Conservation (phyloP, 2,797 vertebrate species). For the Chelon auratus region DNA sequence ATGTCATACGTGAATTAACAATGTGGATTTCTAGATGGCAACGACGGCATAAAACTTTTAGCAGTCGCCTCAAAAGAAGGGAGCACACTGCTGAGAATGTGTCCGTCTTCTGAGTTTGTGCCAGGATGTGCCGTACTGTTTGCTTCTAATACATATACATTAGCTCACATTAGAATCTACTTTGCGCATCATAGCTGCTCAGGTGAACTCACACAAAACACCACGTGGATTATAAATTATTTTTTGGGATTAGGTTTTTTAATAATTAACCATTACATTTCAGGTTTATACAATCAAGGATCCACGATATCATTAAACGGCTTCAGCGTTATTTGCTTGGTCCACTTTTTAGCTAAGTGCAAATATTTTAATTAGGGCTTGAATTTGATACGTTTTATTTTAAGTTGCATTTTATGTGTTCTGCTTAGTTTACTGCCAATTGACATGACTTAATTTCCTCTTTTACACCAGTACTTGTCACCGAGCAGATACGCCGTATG, state of each 20-base stretch:
- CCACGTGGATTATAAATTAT: constrained; percentile 4
- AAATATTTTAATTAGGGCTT: background rate
- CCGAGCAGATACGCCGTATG: constrained; percentile 23
- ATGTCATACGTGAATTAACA: constrained; percentile 55
- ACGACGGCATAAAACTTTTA: constrained; percentile 65
- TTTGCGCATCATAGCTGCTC: constrained; percentile 15
- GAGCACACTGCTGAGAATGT: constrained; percentile 25
- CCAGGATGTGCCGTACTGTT: constrained; percentile 4
- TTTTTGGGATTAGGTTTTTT: constrained; percentile 3
- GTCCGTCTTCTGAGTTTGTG: constrained; percentile 9
- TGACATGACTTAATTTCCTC: constrained; percentile 24
- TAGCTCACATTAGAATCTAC: constrained; percentile 5
- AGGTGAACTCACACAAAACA: constrained; percentile 1
- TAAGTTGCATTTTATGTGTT: constrained; percentile 4
- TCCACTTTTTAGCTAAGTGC: background rate
- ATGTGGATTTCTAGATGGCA: constrained; percentile 42
- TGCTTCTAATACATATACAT: constrained; percentile 12
- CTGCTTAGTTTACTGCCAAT: constrained; percentile 19
- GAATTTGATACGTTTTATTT: background rate
- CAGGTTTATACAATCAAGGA: background rate
- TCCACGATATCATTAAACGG: background rate
- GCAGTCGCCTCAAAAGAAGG: constrained; percentile 22
- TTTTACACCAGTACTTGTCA: constrained; percentile 30
- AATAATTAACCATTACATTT: constrained; percentile 13
- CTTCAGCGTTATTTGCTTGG: constrained; percentile 8